Conservation (phyloP, 2,797 vertebrate genomes). For the Prunella strophiata region DNA sequence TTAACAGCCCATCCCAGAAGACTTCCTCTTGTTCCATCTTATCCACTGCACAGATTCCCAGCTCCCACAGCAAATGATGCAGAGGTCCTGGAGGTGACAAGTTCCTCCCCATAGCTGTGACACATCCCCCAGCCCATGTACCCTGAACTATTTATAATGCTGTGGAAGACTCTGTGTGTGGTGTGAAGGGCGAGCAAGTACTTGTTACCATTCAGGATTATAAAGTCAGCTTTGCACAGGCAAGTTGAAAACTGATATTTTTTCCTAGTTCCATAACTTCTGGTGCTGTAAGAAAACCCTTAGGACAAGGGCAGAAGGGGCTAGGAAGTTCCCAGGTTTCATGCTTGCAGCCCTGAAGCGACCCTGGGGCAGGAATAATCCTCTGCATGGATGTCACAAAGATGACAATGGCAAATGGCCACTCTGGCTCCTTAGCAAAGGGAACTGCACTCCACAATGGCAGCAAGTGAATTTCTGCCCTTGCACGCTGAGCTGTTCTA, state of each 20-base stretch:
- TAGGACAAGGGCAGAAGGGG: not conserved
- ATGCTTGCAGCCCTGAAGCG: not conserved
- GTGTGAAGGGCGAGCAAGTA: not conserved
- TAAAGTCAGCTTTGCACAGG: not conserved
- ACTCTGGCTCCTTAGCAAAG: not conserved
- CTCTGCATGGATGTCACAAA: not conserved
- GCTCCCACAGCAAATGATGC: not conserved
- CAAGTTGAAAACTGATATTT: not conserved
- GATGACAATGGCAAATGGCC: not conserved
- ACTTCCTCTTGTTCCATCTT: not conserved
- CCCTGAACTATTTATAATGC: not conserved
- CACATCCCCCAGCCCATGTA: too few species aligned
- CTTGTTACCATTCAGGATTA: not conserved
- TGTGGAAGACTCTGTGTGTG: not conserved
- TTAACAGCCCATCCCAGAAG: conserved; percentile 35
- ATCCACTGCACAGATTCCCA: not conserved
- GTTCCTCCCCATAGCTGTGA: not conserved
- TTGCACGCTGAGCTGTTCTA: not conserved
- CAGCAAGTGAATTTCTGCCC: not conserved
- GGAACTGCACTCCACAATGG: not conserved
- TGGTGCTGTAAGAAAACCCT: not conserved
- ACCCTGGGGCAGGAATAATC: not conserved
- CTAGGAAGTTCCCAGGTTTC: not conserved
- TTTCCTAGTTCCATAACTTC: not conserved
- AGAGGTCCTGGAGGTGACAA: not conserved